phyloP scores from a whole-genome alignment of 2,888 invertebrate genomes.

The Palloptera scutellata region DNA sequence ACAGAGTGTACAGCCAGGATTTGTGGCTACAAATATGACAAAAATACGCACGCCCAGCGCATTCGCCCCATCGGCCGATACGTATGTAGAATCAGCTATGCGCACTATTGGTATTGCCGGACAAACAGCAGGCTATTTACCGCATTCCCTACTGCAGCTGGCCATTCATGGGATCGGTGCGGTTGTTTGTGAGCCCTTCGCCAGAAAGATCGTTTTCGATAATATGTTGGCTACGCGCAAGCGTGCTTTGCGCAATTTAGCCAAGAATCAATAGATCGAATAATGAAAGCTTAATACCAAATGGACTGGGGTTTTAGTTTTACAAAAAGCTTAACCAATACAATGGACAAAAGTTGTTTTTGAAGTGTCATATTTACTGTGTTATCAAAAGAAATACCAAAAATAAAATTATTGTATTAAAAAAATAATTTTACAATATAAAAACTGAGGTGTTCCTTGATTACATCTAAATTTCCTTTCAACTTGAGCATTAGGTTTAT shows the following conservation, averaged over 20 bases:
- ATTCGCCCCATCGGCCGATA: conserved; percentile 78
- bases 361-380: too few species aligned
- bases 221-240: conserved; percentile 53
- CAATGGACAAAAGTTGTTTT: too few species aligned
- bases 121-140: conserved; percentile 78
- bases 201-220: conserved; percentile 54
- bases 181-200: conserved; percentile 50
- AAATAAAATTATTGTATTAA: too few species aligned
- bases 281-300: too few species aligned
- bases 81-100: conserved; percentile 76
- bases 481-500: too few species aligned
- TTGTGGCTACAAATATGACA: conserved; percentile 91
- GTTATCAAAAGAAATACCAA: too few species aligned
- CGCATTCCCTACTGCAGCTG: conserved; percentile 57
- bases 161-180: conserved; percentile 45
- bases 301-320: too few species aligned
- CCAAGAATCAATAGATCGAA: conserved; percentile 49
- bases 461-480: too few species aligned
- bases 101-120: conserved; percentile 74
- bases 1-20: conserved; percentile 86
- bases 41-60: conserved; percentile 77
- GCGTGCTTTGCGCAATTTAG: conserved; percentile 53
- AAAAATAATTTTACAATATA: too few species aligned
- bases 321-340: too few species aligned
- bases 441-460: too few species aligned